Conservation (phyloP, 2,113 vertebrate species). For the Tragelaphus imberbis region DNA sequence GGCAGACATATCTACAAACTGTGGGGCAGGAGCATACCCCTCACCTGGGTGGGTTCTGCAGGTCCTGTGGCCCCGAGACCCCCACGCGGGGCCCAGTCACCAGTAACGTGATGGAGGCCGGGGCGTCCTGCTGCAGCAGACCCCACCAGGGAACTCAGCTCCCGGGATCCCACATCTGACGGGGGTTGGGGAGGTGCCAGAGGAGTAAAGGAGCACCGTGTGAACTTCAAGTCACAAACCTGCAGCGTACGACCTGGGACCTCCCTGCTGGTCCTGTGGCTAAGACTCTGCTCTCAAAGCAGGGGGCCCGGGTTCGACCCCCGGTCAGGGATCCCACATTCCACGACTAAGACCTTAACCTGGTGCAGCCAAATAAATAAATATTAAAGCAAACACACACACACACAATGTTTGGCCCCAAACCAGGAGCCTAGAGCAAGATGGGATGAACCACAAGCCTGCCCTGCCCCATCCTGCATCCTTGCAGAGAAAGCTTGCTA, state of each 20-base stretch:
- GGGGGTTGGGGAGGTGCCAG: accelerated
- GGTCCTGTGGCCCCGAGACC: neutral
- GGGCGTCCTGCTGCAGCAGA: accelerated
- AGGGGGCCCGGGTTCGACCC: accelerated
- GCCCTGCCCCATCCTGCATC: accelerated
- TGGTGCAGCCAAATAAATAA: neutral
- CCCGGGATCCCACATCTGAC: accelerated
- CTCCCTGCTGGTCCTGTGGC: neutral
- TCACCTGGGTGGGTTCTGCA: accelerated
- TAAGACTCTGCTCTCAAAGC: neutral
- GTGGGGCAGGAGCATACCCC: accelerated
- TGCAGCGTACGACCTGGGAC: accelerated
- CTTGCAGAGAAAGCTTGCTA: accelerated
- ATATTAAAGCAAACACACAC: neutral
- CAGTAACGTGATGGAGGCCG: accelerated
- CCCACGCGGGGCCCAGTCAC: accelerated
- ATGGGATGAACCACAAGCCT: accelerated
- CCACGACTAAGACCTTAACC: neutral
- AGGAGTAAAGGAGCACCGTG: accelerated
- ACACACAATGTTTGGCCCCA: accelerated
- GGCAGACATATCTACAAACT: accelerated
- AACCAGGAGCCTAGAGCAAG: neutral
- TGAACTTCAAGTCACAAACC: neutral
- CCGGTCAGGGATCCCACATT: neutral
- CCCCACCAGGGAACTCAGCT: neutral